phyloP scores from a whole-genome alignment of 1,140 invertebrate genomes.

The Bradynema listronoti region DNA sequence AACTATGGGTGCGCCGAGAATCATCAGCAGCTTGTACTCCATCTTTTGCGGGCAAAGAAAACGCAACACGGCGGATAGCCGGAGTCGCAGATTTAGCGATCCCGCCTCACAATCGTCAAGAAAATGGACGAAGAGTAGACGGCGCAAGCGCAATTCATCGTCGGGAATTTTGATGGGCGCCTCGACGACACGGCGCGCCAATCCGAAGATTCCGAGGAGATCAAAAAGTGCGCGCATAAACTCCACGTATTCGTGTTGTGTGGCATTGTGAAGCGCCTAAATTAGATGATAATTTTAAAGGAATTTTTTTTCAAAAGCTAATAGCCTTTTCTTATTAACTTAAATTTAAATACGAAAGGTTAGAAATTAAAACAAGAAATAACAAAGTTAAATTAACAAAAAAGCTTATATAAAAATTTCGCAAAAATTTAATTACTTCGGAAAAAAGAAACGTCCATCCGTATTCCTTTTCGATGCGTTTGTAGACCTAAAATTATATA shows the following conservation, averaged over 20 bases:
- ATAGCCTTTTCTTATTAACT: not conserved
- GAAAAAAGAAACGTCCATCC: conserved; percentile 3
- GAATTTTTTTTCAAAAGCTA: not conserved
- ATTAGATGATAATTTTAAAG: not conserved
- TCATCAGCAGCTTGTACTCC: conserved; percentile 12
- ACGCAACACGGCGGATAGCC: conserved; percentile 20
- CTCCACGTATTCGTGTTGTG: conserved; percentile 5
- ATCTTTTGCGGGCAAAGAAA: not conserved
- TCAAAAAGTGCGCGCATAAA: conserved; percentile 15
- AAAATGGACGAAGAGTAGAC: conserved; percentile 17
- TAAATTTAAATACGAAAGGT: not conserved
- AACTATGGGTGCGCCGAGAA: conserved; percentile 15
- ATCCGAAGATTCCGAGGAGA: not conserved
- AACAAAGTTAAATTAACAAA: not conserved
- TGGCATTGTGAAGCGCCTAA: conserved; percentile 8
- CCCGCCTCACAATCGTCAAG: conserved; percentile 1
- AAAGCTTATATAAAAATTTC: not conserved
- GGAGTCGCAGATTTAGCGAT: conserved; percentile 6
- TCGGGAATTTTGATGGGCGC: not conserved
- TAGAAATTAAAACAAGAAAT: not conserved
- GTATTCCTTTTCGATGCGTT: not conserved
- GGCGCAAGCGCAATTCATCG: conserved; percentile 20
- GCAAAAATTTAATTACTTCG: not conserved
- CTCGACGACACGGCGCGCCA: not conserved
- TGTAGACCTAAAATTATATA: not conserved